Evolutionary conservation across 2,797 vertebrate genomes (phyloP).

Genomic region (Tenualosa ilisha): DNA sequence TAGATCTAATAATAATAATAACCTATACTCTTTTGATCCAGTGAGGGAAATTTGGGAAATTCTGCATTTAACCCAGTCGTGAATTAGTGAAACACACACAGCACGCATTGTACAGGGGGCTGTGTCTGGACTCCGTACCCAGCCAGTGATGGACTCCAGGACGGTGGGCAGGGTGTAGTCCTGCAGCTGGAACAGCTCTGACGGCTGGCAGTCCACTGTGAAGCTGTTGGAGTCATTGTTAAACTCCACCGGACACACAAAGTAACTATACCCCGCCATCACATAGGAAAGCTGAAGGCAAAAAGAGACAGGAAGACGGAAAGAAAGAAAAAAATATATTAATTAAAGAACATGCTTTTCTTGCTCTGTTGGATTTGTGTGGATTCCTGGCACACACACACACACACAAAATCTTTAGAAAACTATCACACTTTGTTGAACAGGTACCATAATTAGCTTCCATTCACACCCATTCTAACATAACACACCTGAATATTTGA

Average conservation of each 20-base stretch:
- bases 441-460: too few relatives aligned
- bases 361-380: background rate
- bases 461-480: background rate
- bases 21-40: too few relatives aligned
- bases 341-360: too few relatives aligned
- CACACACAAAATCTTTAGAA: background rate
- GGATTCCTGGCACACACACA: background rate
- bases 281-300: conserved; percentile 86
- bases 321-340: background rate
- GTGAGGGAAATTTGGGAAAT: too few relatives aligned
- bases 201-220: conserved; percentile 91
- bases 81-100: too few relatives aligned
- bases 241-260: conserved; percentile 97
- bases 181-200: conserved; percentile 93
- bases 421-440: background rate
- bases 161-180: conserved; percentile 85
- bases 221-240: conserved; percentile 96
- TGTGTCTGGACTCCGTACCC: conserved; percentile 72
- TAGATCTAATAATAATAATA: background rate
- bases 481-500: background rate
- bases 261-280: conserved; percentile 92
- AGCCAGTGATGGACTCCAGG: conserved; percentile 85
- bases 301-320: background rate
- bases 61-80: too few relatives aligned
- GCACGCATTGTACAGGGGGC: background rate